These are phyloP conservation scores for Hiodon alosoides DNA, from an alignment of 2,113 vertebrate species.

Conservation along the genomic window DNA sequence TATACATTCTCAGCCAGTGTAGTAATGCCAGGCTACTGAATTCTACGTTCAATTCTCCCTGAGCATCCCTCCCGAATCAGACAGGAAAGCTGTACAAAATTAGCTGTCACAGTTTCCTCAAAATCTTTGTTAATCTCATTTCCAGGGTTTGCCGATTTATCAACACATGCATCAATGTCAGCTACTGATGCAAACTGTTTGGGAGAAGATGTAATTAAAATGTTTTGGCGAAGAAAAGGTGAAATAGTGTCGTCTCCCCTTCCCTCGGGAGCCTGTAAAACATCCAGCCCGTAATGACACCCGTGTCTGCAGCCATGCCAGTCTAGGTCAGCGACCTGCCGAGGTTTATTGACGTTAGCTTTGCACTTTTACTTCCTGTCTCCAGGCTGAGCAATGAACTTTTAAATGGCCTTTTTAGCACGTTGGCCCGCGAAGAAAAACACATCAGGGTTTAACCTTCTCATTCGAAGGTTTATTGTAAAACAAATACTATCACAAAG, in stretches of 20 bases:
- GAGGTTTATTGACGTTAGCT: slow-evolving; percentile 77
- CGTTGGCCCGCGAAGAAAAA: neutral
- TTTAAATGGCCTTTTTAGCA: slow-evolving; percentile 48
- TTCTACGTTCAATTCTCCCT: slow-evolving; percentile 91
- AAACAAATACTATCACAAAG: neutral
- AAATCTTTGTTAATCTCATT: slow-evolving; percentile 99
- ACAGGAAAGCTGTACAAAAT: slow-evolving; percentile 96
- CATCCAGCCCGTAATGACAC: slow-evolving; percentile 78
- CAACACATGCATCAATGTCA: slow-evolving; percentile 99
- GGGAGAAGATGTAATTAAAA: slow-evolving; percentile 99
- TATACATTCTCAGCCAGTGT: slow-evolving; percentile 30
- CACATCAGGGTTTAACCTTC: neutral
- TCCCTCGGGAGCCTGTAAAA: slow-evolving; percentile 77
- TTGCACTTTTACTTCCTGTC: slow-evolving; percentile 54
- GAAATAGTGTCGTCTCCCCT: slow-evolving; percentile 81
- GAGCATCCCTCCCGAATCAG: slow-evolving; percentile 88
- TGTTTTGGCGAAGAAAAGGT: slow-evolving; percentile 95
- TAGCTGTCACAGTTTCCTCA: slow-evolving; percentile 99
- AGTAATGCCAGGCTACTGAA: slow-evolving; percentile 56
- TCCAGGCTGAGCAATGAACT: slow-evolving; percentile 60
- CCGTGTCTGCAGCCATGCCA: slow-evolving; percentile 70
- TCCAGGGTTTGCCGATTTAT: slow-evolving; percentile 99
- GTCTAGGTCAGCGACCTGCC: slow-evolving; percentile 67
- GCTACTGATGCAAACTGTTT: slow-evolving; percentile 96
- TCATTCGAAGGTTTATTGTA: neutral